Base-by-base conservation (phyloP, 2,113 vertebrate species). In the Syrrhaptes paradoxus region DNA sequence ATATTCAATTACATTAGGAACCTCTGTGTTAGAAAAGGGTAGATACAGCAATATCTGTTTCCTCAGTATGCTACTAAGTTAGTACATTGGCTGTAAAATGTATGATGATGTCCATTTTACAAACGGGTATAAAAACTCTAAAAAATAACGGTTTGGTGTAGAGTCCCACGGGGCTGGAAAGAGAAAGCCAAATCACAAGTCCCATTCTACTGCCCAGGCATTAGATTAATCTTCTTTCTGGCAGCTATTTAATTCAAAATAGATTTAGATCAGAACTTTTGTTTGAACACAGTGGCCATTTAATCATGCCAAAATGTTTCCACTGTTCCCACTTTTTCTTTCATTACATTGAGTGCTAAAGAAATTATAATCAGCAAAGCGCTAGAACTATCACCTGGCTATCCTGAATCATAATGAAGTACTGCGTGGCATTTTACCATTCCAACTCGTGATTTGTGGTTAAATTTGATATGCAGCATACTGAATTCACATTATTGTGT, bases 231-330 rank as follows among this genome's bases (percentile, higher is more conserved):
- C 87, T 90, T 90, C 77, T 96, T 61, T 89, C 88, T 94, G 95
- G 95, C 92, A 96, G 90, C 88, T 96, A 72, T 96, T 97, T 96
- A 96, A 96, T 96, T 96, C 92, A 93, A 83, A 98, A 98, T 98
- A 98, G 98, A 98, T 97, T 96, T 96, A 96, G 83, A 96, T 98
- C 98, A 98, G 98, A 98, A 97, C 98, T 98, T 98, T 98, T 98
- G 98, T 99, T 99, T 98, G 98, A 98, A 98, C 98, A 98, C 98
- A 98, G 97, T 98, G 98, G 98, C 98, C 98, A 97, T 98, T 98
- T 99, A 98, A 98, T 99, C 98, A 98, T 98, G 98, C 98, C 95
- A 97, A 98, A 98, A 98, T 98, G 98, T 98, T 98, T 98, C 96
- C 98, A 97, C 92, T 78, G 92, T 95, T 93, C 73, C 95, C 80